These are phyloP conservation scores for Bugulina stolonifera DNA, from an alignment of 2,888 invertebrate species.

Conservation along the genomic window DNA sequence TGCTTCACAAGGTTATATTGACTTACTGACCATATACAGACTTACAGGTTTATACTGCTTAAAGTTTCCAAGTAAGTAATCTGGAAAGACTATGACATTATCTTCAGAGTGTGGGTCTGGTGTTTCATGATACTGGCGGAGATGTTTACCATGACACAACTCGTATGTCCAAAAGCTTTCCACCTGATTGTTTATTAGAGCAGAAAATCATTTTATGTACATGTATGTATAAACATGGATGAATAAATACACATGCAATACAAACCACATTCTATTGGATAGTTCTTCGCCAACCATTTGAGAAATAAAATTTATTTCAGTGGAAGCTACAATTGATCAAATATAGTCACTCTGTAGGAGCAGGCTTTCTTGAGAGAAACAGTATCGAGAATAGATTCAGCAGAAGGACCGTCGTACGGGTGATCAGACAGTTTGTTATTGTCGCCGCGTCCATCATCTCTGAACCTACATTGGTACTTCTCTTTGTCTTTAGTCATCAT, in stretches of 20 bases:
- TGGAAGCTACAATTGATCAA: too few relatives aligned
- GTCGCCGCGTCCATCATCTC: neutral
- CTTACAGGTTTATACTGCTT: constrained; percentile 28
- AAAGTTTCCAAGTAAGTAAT: constrained; percentile 47
- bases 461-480: neutral
- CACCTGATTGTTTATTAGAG: too few relatives aligned
- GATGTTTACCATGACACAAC: constrained; percentile 83
- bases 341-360: constrained; percentile 25
- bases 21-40: too few relatives aligned
- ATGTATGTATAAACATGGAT: too few relatives aligned
- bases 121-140: constrained; percentile 92
- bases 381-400: neutral
- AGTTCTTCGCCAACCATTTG: too few relatives aligned
- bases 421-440: neutral
- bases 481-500: constrained; percentile 16
- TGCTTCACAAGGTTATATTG: too few relatives aligned
- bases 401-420: neutral
- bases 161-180: constrained; percentile 86
- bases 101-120: constrained; percentile 60
- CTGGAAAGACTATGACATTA: constrained; percentile 49
- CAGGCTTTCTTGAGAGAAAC: neutral
- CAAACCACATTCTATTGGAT: too few relatives aligned
- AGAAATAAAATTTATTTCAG: too few relatives aligned
- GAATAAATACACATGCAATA: too few relatives aligned
- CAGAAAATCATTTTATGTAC: too few relatives aligned